Base-by-base conservation (phyloP, 2,113 vertebrate genomes). In the Petaurus breviceps region DNA sequence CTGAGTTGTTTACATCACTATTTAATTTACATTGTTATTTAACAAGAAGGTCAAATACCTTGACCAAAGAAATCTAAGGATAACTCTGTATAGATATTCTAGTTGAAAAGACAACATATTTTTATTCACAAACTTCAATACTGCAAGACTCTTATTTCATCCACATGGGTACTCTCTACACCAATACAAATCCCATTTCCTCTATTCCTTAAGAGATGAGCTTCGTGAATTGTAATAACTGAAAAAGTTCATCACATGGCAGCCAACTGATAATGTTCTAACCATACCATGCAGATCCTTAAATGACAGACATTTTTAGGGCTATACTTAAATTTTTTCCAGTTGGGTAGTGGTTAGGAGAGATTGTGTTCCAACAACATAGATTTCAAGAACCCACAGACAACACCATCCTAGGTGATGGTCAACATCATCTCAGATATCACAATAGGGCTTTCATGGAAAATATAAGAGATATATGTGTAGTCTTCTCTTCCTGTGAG, bases 31-130 rank as follows among this genome's bases (percentile, higher is more conserved):
- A 52, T 19, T 12, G 3, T 43, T 84, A 84, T 90, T 95, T 94
- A 92, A 93, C 52, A 5, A 84, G 28, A 98, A 96, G 49, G 50
- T 94, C 51, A 95, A 61, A 91, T 92, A 94, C 90, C 0, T 93
- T 51, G 54, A 25, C 51, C 94, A 97, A 55, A 94, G 96, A 92
- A 89, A 93, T 10, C 84, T 95, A 92, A 96, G 52, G 84, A 53
- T 61, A 61, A 77, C 52, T 43, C 25, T 91, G 52, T 94, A 89
- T 93, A 95, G 49, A 55, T 22, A 90, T 14, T 61, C 26, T 94
- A 23, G 47, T 84, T 95, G 52, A 77, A 19, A 68, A 68, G 31
- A 61, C 9, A 24, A 37, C 28, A 31, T 37, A 37, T 61, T 61
- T 61, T 31, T 61, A 61, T 31, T 31, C 57, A 61, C 31, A n/a